Evolutionary conservation across 2,113 vertebrate species (phyloP).

Genomic region (Verasper variegatus): DNA sequence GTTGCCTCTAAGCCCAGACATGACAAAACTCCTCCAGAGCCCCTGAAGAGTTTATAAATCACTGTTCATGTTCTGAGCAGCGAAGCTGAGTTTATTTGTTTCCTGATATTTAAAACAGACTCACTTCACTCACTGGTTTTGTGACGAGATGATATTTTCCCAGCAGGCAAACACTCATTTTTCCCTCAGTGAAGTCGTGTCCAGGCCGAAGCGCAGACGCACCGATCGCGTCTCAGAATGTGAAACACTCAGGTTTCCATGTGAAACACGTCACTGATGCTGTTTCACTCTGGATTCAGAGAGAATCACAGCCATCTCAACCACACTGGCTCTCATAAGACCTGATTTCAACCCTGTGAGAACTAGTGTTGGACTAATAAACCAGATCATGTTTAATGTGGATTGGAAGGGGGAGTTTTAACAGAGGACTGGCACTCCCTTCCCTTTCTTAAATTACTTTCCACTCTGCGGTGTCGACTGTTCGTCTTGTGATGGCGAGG

Average conservation of each 20-base stretch:
- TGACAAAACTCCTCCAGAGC: not conserved
- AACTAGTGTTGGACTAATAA: constrained; percentile 35
- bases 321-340: constrained; percentile 20
- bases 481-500: constrained; percentile 5
- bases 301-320: constrained; percentile 35
- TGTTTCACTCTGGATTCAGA: not conserved
- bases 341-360: constrained; percentile 51
- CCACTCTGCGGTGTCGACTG: constrained; percentile 36
- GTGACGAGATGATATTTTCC: constrained; percentile 4
- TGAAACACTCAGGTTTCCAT: no score
- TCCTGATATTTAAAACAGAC: constrained; percentile 1
- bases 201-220: no score
- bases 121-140: not conserved
- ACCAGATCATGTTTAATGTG: constrained; percentile 22
- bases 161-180: not conserved
- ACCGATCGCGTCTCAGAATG: no score
- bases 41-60: not conserved
- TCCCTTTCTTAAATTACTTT: constrained; percentile 5
- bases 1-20: no score
- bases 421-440: no score
- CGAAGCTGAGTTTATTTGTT: no score
- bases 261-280: no score
- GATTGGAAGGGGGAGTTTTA: constrained; percentile 7
- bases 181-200: no score
- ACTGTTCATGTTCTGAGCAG: not conserved